These are phyloP conservation scores for Mythimna pallens DNA, from an alignment of 2,888 invertebrate genomes.

Conservation along the genomic window DNA sequence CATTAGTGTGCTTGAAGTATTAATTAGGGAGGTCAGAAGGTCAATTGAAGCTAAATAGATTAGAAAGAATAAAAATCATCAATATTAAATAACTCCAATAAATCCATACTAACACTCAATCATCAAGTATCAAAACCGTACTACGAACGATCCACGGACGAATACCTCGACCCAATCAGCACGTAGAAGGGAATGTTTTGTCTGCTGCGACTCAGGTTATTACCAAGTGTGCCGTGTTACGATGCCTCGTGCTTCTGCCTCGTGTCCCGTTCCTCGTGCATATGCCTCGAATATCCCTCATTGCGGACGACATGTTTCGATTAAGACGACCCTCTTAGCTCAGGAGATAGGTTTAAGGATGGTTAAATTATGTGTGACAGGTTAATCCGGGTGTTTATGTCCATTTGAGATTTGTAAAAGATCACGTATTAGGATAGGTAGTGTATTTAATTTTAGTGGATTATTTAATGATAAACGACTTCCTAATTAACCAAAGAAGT, in stretches of 20 bases:
- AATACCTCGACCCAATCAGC: conserved; percentile 84
- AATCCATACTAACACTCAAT: not conserved
- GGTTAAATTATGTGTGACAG: conserved; percentile 41
- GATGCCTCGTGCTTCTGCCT: conserved; percentile 67
- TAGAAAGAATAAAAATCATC: no score
- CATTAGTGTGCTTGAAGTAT: no score
- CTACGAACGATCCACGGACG: conserved; percentile 59
- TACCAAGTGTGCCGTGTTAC: conserved; percentile 77
- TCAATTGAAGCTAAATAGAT: no score
- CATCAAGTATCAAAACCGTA: conserved; percentile 76
- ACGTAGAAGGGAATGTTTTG: conserved; percentile 88
- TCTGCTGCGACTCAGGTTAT: conserved; percentile 77
- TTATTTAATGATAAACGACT: not conserved
- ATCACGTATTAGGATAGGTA: not conserved
- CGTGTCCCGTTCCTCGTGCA: conserved; percentile 74
- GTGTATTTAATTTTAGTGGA: not conserved
- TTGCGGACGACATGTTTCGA: conserved; percentile 88
- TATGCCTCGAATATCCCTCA: conserved; percentile 86
- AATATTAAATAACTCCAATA: no score
- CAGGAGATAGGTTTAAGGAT: conserved; percentile 68
- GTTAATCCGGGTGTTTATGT: conserved; percentile 17
- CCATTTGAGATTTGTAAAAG: no score
- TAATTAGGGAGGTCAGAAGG: no score
- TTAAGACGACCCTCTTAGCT: conserved; percentile 85
- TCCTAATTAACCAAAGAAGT: not conserved